Evolutionary conservation across 2,888 invertebrate genomes (phyloP).

Genomic region (Coenonympha glycerion): DNA sequence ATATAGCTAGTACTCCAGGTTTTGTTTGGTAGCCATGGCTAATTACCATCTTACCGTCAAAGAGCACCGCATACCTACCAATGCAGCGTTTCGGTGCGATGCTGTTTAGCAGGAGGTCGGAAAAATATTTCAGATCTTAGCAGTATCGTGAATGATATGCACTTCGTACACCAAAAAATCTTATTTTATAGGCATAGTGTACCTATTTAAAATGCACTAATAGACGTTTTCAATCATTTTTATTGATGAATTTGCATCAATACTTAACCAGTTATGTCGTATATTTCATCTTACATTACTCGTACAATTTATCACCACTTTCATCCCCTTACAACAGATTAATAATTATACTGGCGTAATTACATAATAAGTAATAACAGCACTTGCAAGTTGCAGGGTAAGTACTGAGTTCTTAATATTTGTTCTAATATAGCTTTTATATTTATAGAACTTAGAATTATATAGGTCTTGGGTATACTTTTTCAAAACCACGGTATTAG

Average conservation of each 20-base stretch:
- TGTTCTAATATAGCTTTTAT: neutral
- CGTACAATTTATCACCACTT: slow-evolving; percentile 17
- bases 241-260: slow-evolving; percentile 5
- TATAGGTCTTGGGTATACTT: neutral
- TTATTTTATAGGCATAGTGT: too few species aligned
- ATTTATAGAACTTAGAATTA: neutral
- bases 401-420: neutral
- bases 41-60: too few species aligned
- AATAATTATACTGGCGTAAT: slow-evolving; percentile 13
- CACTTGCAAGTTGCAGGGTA: neutral
- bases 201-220: too few species aligned
- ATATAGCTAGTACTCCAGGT: too few species aligned
- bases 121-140: too few species aligned
- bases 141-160: too few species aligned
- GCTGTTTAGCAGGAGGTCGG: too few species aligned
- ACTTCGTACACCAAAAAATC: too few species aligned
- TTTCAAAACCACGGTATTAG: neutral
- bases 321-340: slow-evolving; percentile 11
- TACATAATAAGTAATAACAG: slow-evolving; percentile 2
- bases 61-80: too few species aligned
- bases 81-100: too few species aligned
- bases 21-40: too few species aligned
- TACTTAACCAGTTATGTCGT: slow-evolving; percentile 9
- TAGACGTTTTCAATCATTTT: neutral
- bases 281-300: slow-evolving; percentile 4